Conservation (phyloP, 2,888 invertebrate species). For the Choreutis nemorana region DNA sequence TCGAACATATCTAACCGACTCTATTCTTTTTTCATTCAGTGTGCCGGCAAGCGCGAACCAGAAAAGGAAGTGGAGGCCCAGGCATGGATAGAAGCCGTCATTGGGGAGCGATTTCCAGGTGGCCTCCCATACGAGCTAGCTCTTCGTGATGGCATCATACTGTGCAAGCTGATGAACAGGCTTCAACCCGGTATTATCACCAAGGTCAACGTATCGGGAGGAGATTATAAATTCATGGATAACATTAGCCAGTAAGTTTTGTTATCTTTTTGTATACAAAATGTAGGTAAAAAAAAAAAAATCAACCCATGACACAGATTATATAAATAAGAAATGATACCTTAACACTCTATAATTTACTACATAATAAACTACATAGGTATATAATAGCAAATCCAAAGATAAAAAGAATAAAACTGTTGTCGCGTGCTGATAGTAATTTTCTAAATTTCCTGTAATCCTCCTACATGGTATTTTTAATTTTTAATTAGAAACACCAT, state of each 20-base stretch:
- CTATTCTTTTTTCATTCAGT: constrained; percentile 57
- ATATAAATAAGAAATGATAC: too few relatives aligned
- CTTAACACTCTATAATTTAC: too few relatives aligned
- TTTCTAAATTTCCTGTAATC: too few relatives aligned
- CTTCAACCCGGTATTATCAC: constrained; percentile 84
- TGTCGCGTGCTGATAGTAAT: too few relatives aligned
- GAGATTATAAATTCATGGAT: constrained; percentile 97
- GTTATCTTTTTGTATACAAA: not conserved
- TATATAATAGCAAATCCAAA: too few relatives aligned
- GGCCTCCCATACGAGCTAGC: constrained; percentile 78
- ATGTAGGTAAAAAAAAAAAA: too few relatives aligned
- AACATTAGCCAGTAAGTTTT: constrained; percentile 86
- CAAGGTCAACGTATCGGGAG: constrained; percentile 84
- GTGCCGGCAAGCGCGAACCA: constrained; percentile 82
- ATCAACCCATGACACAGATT: too few relatives aligned
- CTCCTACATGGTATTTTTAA: too few relatives aligned
- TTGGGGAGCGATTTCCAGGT: constrained; percentile 79
- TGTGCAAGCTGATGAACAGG: constrained; percentile 91
- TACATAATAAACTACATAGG: too few relatives aligned
- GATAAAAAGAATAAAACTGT: too few relatives aligned
- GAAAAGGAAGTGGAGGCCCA: constrained; percentile 84
- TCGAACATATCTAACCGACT: too few relatives aligned
- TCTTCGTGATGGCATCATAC: constrained; percentile 82
- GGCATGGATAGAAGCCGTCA: constrained; percentile 84
- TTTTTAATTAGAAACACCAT: too few relatives aligned